Evolutionary conservation across 2,888 invertebrate genomes (phyloP), one percentile per base, ranked within the genome.

Genomic region (Napeogenes inachia): DNA sequence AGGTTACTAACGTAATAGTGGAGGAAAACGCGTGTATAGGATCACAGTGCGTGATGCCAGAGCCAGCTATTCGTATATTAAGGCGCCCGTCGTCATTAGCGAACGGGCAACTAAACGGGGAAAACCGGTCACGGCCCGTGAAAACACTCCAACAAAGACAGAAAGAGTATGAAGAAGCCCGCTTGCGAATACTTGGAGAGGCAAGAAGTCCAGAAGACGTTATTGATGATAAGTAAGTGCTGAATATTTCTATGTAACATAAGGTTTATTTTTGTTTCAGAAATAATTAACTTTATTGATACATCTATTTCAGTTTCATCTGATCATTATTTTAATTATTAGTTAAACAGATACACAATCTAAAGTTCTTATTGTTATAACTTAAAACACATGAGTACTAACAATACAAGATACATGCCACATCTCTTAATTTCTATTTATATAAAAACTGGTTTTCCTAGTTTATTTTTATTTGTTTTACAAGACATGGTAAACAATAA

Each of bases 141-240:
- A 96, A 96, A 85, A 95, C 96, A 54, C 85, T 96, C 55, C 94
- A 96, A 85, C 96, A 98, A 92, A 92, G 98, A 73, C 97, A 98
- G 84, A 96, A 97, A 78, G 98, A 97, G 78, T 98, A 98, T 80
- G 97, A 97, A 13, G 95, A 97, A 82, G 98, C 98, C 30, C 93
- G 98, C 71, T 92, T 96, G 69, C 92, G 98, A 78, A 98, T 98
- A 85, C 88, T 98, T 72, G 98, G 98, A 13, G 95, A 96, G 80
- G 96, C 96, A 60, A 92, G 93, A 73, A 95, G 94, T 81, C 95
- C 95, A 0, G 95, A 96, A 78, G 95, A 95, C 81, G 92, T 93
- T 69, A 88, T 91, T 73, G 93, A 93, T 73, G 93, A 93, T 79
- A 92, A 91, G 93, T 93, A 84, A 82, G 87, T 69, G 54, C 54